Base-by-base conservation (phyloP, 2,797 vertebrate species). In the Coilia nasus region DNA sequence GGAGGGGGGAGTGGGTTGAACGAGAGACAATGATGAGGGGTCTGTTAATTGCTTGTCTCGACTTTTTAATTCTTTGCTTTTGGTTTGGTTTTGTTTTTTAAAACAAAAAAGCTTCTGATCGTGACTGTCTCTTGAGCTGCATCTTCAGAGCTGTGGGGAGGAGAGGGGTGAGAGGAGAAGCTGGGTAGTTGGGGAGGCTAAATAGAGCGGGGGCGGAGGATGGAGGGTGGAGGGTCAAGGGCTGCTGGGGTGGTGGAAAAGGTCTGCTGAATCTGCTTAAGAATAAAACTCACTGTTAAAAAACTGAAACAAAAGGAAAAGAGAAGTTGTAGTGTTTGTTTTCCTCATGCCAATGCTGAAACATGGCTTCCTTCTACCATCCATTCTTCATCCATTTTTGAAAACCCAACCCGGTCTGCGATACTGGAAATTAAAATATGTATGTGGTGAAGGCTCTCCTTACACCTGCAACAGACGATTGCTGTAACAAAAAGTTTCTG, bases 41-140 rank as follows among this genome's bases (percentile, higher is more conserved):
- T 41, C 31, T 35, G 31, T 92, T 91, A 92, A 91, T 92, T 50
- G 57, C 59, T 91, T 11, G 78, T 21, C 81, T 85, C 21, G 59
- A 3, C 23, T 82, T 82, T 83, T 83, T 23, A 21, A 12, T 41
- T 31, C 14, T 7, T 57, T n/a, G 14, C 23, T 6, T 28, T 5
- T 60, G 50, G 50, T 1, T 14, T 54, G 50, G 9, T 21, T 23
- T 57, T 46, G 12, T 23, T 21, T 78, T 78, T 44, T 71, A 17
- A 3, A 44, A 78, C 35, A 78, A 41, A 78, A 78, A 15, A 10
- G 15, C 3, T 71, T 35, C 35, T 78, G 35, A 41, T 28, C 25
- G 67, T 6, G 31, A 78, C 6, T 3, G 35, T 78, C 19, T 44
- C 71, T 71, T 71, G 71, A 35, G n/a, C 35, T 78, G 71, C 71